These are phyloP conservation scores for Pteropus rufus DNA, from an alignment of 2,797 vertebrate genomes.

Conservation along the genomic window DNA sequence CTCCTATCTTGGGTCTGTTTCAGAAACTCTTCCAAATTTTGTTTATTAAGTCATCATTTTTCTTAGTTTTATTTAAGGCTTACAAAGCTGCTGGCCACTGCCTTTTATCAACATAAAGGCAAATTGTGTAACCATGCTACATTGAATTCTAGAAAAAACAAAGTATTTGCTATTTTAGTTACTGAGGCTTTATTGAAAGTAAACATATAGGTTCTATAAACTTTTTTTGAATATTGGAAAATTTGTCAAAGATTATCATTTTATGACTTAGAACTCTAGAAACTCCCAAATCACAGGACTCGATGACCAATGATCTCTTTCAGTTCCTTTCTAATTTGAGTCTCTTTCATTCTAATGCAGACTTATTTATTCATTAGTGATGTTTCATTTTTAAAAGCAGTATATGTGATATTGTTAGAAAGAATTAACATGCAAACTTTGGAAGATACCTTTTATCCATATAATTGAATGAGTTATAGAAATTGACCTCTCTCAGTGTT, in stretches of 20 bases:
- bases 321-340: neutral
- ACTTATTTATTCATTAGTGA: slow-evolving; percentile 5
- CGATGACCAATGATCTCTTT: neutral
- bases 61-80: neutral
- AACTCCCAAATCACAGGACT: neutral
- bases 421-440: neutral
- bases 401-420: neutral
- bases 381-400: neutral
- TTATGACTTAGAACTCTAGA: neutral
- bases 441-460: neutral
- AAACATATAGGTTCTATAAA: neutral
- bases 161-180: neutral
- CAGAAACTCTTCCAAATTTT: neutral
- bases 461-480: neutral
- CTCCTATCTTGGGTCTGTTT: neutral
- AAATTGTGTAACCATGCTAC: neutral
- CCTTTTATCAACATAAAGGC: slow-evolving; percentile 7
- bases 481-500: neutral
- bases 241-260: neutral
- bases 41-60: slow-evolving; percentile 6
- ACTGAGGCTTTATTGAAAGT: neutral
- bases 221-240: neutral
- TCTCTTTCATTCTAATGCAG: neutral
- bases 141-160: neutral
- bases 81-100: neutral